Base-by-base conservation (phyloP, 2,797 vertebrate species). In the Gymnothorax reevesii region DNA sequence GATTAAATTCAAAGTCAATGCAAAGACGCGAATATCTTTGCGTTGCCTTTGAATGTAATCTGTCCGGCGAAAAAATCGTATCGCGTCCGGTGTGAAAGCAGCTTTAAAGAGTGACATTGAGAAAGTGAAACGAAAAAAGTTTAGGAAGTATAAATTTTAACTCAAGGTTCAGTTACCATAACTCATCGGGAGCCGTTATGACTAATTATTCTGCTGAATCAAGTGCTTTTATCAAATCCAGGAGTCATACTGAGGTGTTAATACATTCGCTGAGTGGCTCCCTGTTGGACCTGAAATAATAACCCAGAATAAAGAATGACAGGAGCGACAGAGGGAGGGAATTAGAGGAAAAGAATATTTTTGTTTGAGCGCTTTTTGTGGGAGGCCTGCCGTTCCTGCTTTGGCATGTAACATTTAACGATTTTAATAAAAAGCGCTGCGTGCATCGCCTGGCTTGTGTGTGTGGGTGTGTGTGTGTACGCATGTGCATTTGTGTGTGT, bases 121-220 rank as follows among this genome's bases (percentile, higher is more conserved):
- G 52, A 49, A 33, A 60, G 25, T 54, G 2, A 12, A 85, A 57
- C 6, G 20, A 20, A 84, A 84, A 57, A 77, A 64, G 75, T 73
- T 77, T 89, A 84, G 89, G 89, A 57, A 84, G 86, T 85, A 84
- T 86, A 20, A 92, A 88, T 89, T 89, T 91, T 83, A 80, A 90
- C 66, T 82, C 64, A 79, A 83, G 90, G 87, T 92, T 83, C 88
- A 90, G 86, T 83, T 83, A 54, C 89, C 73, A 89, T 87, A 83
- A 89, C 88, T 89, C 89, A 90, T 90, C 88, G 86, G 86, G 87
- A 75, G 57, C 84, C 57, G 89, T 90, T 88, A 88, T 86, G 73
- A 80, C 79, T 87, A 91, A 89, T 90, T 83, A 89, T 90, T 83
- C 82, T 62, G 84, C 71, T 62, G n/a, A 85, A 82, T 83, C 87